Evolutionary conservation across 2,113 vertebrate genomes (phyloP).

Genomic region (Petaurus breviceps): DNA sequence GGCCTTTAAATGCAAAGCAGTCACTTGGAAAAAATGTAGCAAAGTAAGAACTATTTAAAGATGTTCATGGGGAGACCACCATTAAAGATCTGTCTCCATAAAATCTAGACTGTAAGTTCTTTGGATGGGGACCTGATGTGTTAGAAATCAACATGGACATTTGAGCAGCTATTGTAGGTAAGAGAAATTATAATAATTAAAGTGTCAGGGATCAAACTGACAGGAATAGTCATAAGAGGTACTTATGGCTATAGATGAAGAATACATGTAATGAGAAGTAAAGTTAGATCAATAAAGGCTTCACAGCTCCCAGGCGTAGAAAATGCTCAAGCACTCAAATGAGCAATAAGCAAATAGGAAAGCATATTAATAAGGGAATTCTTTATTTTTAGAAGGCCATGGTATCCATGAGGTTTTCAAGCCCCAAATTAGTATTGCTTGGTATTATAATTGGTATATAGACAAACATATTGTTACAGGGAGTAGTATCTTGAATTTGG

Average conservation of each 20-base stretch:
- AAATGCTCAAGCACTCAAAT: constrained; percentile 36
- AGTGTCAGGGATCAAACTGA: constrained; percentile 68
- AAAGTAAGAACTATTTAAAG: background rate
- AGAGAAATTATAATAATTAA: constrained; percentile 71
- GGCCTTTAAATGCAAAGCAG: accelerated
- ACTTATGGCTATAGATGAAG: constrained; percentile 61
- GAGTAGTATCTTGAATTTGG: background rate
- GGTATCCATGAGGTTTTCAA: constrained; percentile 20
- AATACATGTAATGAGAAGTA: constrained; percentile 68
- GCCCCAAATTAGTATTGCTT: constrained; percentile 5
- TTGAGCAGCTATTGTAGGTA: constrained; percentile 16
- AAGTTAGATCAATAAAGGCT: constrained; percentile 64
- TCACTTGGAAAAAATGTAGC: background rate
- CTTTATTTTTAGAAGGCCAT: constrained; percentile 65
- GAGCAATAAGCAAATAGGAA: constrained; percentile 65
- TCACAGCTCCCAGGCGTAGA: constrained; percentile 58
- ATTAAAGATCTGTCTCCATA: background rate
- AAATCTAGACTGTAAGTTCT: constrained; percentile 29
- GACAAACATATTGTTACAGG: background rate
- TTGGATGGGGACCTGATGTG: constrained; percentile 2
- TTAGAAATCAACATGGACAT: constrained; percentile 32
- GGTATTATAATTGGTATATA: background rate
- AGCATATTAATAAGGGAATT: constrained; percentile 64
- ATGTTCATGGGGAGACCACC: accelerated
- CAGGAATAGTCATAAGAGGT: constrained; percentile 61